Percentiles rank a stretch among this genome's conserved stretches.
phyloP scores from a whole-genome alignment of 2,888 invertebrate genomes.

The Lasioglossum marginatum region DNA sequence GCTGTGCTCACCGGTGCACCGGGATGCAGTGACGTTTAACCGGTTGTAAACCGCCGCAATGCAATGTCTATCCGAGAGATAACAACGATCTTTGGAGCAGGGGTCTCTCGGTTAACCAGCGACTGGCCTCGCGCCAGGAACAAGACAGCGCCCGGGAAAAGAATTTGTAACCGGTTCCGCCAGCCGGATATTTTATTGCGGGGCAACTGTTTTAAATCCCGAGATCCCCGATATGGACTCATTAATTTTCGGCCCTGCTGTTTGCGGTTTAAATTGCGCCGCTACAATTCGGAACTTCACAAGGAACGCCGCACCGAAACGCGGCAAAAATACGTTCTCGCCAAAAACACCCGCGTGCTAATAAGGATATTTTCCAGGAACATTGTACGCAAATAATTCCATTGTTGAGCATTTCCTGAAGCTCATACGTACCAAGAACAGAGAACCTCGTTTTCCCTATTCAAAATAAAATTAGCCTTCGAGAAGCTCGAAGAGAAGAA shows the following conservation, averaged over 20 bases:
- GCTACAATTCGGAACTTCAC: neutral
- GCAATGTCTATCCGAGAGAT: conserved; percentile 35
- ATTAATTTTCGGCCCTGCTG: neutral
- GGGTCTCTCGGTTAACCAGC: conserved; percentile 46
- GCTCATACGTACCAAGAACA: neutral
- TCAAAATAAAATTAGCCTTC: neutral
- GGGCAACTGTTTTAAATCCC: conserved; percentile 27
- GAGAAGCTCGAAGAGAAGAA: neutral
- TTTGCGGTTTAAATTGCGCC: conserved; percentile 16
- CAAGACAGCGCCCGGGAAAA: conserved; percentile 28
- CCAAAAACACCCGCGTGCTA: neutral
- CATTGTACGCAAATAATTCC: neutral
- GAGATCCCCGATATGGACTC: neutral
- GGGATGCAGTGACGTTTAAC: conserved; percentile 32
- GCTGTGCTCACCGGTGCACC: neutral
- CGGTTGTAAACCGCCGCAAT: conserved; percentile 33
- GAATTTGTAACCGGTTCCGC: conserved; percentile 27
- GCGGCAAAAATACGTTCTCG: neutral
- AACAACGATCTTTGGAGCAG: conserved; percentile 48
- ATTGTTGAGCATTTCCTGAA: neutral
- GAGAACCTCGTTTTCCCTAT: neutral
- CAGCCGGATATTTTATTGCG: conserved; percentile 16
- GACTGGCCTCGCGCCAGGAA: conserved; percentile 42
- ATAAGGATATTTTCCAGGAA: neutral
- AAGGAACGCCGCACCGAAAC: neutral